Conservation (phyloP, 1,140 invertebrate species). For the Drosophila sp. region DNA sequence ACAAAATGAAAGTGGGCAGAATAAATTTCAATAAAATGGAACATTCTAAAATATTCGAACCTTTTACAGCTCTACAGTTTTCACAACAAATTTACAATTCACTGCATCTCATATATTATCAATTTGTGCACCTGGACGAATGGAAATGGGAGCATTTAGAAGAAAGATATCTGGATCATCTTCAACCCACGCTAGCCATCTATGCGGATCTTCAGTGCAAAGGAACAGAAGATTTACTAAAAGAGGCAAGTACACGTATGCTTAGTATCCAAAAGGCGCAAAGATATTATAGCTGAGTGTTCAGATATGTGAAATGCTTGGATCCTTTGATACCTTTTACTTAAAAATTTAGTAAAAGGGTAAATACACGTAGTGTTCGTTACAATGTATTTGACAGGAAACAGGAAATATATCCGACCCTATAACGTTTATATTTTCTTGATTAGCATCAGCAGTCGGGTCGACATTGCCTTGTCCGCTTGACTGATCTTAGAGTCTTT, state of each 20-base stretch:
- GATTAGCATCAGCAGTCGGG: no score
- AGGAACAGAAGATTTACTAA: conserved; percentile 34
- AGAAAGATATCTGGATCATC: conserved; percentile 53
- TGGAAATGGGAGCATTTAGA: conserved; percentile 50
- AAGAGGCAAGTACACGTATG: conserved; percentile 42
- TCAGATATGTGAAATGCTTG: no score
- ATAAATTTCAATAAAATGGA: background rate
- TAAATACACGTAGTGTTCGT: no score
- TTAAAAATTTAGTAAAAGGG: no score
- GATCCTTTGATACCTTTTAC: no score
- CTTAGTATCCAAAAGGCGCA: no score
- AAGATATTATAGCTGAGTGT: no score
- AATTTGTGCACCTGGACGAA: conserved; percentile 55
- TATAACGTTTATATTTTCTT: no score
- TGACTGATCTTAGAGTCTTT: no score
- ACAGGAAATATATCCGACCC: no score
- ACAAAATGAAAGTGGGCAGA: conserved; percentile 53
- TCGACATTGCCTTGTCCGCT: no score
- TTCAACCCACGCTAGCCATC: conserved; percentile 58
- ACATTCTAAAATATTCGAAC: background rate
- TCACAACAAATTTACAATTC: conserved; percentile 37
- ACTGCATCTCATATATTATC: conserved; percentile 55
- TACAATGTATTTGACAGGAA: no score
- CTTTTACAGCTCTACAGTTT: conserved; percentile 46
- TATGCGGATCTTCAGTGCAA: conserved; percentile 70